These are phyloP conservation scores for Myotis davidii DNA, from an alignment of 2,113 vertebrate genomes.

Conservation along the genomic window DNA sequence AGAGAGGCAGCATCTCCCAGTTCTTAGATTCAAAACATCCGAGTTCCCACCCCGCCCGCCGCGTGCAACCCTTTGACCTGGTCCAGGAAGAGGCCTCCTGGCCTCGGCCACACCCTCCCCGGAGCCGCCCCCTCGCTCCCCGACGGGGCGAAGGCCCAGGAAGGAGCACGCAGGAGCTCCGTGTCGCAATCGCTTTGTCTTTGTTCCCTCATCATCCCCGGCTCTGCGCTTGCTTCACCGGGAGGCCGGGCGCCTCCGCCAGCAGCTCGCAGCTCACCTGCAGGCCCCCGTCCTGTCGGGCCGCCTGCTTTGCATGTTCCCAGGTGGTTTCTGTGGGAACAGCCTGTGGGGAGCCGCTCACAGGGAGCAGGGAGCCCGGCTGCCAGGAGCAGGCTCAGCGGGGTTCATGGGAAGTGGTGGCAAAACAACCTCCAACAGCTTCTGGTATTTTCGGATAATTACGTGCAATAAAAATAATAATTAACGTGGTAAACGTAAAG, in stretches of 20 bases:
- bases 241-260: neutral
- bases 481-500: slow-evolving; percentile 64
- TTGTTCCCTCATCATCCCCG: slow-evolving; percentile 37
- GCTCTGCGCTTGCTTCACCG: slow-evolving; percentile 26
- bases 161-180: slow-evolving; percentile 40
- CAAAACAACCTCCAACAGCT: neutral
- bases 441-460: slow-evolving; percentile 58
- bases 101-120: neutral
- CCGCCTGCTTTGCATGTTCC: neutral
- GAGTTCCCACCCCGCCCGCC: neutral
- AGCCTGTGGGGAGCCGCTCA: neutral
- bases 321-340: slow-evolving; percentile 9
- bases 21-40: neutral
- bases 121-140: neutral
- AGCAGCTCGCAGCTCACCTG: neutral
- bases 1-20: neutral
- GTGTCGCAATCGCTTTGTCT: slow-evolving; percentile 19
- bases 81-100: neutral
- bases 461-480: slow-evolving; percentile 71
- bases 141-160: neutral
- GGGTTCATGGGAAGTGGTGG: neutral
- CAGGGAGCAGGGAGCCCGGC: neutral
- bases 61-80: neutral
- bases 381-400: neutral
- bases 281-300: neutral